A percentile compares a stretch with the other conserved stretches of the same genome.
Evolutionary conservation across 2,797 vertebrate species (phyloP).

Genomic region (Phataginus tricuspis): DNA sequence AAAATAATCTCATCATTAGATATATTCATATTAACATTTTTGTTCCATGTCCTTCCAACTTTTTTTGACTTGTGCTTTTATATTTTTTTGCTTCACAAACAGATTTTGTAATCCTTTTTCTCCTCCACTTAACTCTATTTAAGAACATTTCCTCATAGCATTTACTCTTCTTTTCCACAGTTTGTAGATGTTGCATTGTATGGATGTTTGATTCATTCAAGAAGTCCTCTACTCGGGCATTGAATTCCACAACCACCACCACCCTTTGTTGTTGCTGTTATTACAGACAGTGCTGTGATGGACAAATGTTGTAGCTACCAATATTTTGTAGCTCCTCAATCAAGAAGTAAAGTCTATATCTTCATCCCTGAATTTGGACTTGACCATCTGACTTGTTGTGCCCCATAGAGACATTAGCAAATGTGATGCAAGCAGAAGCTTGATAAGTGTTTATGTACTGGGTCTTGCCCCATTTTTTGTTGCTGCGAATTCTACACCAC

Average conservation of each 20-base stretch:
- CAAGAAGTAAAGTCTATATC: neutral
- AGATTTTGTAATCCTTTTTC: neutral
- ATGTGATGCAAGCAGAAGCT: neutral
- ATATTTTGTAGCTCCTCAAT: neutral
- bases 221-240: neutral
- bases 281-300: neutral
- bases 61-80: neutral
- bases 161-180: neutral
- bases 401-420: neutral
- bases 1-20: neutral
- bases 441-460: neutral
- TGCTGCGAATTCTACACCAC: neutral
- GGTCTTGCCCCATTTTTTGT: neutral
- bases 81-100: slow-evolving; percentile 21
- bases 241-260: too few relatives aligned
- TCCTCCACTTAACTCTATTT: neutral
- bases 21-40: neutral
- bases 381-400: neutral
- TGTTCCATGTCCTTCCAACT: neutral
- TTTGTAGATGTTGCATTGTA: neutral
- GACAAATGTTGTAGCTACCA: neutral
- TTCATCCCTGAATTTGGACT: neutral
- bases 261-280: neutral
- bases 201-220: slow-evolving; percentile 13
- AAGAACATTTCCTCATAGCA: neutral